Base-by-base conservation (phyloP, 1,140 invertebrate species). In the Arctopsyche grandis region DNA sequence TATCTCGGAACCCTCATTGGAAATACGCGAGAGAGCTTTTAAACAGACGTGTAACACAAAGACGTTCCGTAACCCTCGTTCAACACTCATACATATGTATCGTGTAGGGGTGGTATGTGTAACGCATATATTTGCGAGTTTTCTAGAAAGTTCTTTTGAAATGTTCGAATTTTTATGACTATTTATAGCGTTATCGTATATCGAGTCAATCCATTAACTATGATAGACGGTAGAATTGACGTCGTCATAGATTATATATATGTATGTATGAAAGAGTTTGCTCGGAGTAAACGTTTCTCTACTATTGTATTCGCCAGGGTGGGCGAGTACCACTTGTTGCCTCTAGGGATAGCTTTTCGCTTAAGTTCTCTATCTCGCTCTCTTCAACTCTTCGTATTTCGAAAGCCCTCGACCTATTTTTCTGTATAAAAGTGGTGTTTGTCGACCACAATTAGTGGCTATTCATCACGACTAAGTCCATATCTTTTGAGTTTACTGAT, bases 21-120 rank as follows among this genome's bases (percentile, higher is more conserved):
- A 52, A 82, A 82, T 82, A 82, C 81, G 77, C 75, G 24, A 79
- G 71, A 77, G 63, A 70, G 58, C 74, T 76, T 76, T 76, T 76
- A 76, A 76, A 29, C 12, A 76, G 56, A 63, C 58, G 19, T 12
- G 22, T 29, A 14, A 24, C 5, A 71, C 38, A 46, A 38, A 71
- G 46, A 46, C 38, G 69, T 22, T 71, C 21, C 16, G n/a, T 12
- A 46, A n/a, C n/a, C n/a, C 44, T 38, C 66, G 22, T 69, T n/a
- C 29, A 19, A 60, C 56, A 9, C 56, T 60, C 24, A 66, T 66
- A 66, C 63, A 12, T 66, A 52, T 52, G 48, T 52, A 52, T 46
- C 12, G 12, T 14, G 48, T 10, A 16, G 12, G 48, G 1, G 3
- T 52, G 1, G 10, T 52, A 16, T 10, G 48, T 12, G 44, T n/a